These are phyloP conservation scores for Apantesis nais DNA, from an alignment of 2,888 invertebrate species.

Conservation along the genomic window DNA sequence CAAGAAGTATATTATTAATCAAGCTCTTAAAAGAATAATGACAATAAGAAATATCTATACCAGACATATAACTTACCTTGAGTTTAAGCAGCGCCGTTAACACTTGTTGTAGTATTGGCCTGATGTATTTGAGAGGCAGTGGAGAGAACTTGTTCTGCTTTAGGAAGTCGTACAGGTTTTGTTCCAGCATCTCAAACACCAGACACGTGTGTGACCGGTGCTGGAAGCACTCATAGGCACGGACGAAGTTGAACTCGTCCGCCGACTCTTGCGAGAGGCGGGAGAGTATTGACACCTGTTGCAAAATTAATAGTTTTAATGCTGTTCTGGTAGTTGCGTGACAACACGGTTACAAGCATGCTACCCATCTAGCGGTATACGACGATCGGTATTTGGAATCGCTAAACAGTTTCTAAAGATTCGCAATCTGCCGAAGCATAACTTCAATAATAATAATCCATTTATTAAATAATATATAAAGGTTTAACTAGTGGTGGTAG, in stretches of 20 bases:
- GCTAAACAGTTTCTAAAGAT: neutral
- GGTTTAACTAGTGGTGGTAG: no score
- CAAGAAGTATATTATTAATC: neutral
- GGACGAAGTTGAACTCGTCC: conserved; percentile 99
- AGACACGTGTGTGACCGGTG: conserved; percentile 99
- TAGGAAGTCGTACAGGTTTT: conserved; percentile 99
- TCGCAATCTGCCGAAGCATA: neutral
- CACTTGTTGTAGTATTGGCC: conserved; percentile 99
- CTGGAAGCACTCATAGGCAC: conserved; percentile 99
- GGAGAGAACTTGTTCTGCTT: conserved; percentile 99
- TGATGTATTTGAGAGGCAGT: conserved; percentile 98
- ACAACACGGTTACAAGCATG: neutral
- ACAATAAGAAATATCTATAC: neutral
- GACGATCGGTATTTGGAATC: no score
- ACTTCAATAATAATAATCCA: no score
- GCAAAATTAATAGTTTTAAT: conserved; percentile 12
- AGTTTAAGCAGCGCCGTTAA: conserved; percentile 94
- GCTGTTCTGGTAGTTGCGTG: neutral
- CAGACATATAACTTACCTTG: conserved; percentile 86
- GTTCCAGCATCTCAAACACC: conserved; percentile 99
- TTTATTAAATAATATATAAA: no score
- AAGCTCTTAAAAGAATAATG: neutral
- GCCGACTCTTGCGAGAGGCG: conserved; percentile 98
- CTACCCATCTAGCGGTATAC: neutral
- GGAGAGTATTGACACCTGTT: conserved; percentile 94